Conservation (phyloP, 2,113 vertebrate species). For the Mus musculus region DNA sequence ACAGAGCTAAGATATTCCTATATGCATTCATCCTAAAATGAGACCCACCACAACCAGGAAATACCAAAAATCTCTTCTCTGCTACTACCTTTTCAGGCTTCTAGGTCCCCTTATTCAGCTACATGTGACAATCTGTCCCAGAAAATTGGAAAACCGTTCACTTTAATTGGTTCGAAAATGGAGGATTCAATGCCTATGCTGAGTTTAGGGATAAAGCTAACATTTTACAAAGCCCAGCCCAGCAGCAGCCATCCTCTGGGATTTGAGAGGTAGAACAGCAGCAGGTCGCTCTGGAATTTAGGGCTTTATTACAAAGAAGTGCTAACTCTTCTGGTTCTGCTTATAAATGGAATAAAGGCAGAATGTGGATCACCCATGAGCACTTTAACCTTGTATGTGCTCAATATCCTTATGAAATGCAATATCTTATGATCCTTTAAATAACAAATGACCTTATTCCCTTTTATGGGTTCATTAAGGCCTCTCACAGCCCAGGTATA, state of each 20-base stretch:
- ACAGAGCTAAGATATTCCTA: conserved; percentile 10
- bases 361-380: conserved; percentile 25
- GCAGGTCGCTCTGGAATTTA: conserved; percentile 65
- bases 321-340: conserved; percentile 68
- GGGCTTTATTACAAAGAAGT: conserved; percentile 64
- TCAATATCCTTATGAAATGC: conserved; percentile 78
- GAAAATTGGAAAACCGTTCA: conserved; percentile 69
- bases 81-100: conserved; percentile 51
- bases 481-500: conserved; percentile 77
- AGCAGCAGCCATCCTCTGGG: conserved; percentile 57
- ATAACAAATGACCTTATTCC: conserved; percentile 84
- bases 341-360: conserved; percentile 67
- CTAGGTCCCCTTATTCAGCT: conserved; percentile 51
- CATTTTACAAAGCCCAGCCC: conserved; percentile 75
- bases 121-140: conserved; percentile 65
- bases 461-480: conserved; percentile 82
- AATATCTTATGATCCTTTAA: conserved; percentile 80
- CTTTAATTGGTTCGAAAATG: conserved; percentile 71
- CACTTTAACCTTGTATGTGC: conserved; percentile 70
- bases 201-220: conserved; percentile 72
- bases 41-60: conserved; percentile 10
- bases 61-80: conserved; percentile 35
- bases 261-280: conserved; percentile 60
- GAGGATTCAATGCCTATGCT: conserved; percentile 62
- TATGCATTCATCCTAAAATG: conserved; percentile 52